Base-by-base conservation (phyloP, 2,888 invertebrate species). In the Allolobophora icterica region DNA sequence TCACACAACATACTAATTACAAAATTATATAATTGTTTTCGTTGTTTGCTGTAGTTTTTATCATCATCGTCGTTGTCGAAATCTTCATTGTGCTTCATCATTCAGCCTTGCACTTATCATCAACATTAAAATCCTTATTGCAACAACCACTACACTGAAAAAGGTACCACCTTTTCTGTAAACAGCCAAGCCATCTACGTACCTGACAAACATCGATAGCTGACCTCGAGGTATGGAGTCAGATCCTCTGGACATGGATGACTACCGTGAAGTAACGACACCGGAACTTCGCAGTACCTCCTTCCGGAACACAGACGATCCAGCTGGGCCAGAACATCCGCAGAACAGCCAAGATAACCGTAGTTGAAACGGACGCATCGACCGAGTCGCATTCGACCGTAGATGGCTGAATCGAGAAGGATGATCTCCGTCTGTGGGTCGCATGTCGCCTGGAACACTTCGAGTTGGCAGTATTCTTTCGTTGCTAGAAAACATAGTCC, bases 201-300 rank as follows among this genome's bases (percentile, higher is more conserved):
- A 92, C 92, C 92, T 90, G 91, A 90, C 34, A 89, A 90, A 90
- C 92, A 92, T 35, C 90, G 84, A 52, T 90, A 92, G 38, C 90
- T 90, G 84, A 91, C 92, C 83, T 92, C 90, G 52, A 92, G 91
- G 87, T 92, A 92, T 33, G 92, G 90, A 52, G 92, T 92, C 90
- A 92, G 91, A 90, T 92, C 92, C 40, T 89, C 90, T 30, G 92
- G 92, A 89, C 92, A 92, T 71, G 92, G 90, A 21, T 91, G 90
- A 35, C 58, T 89, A 58, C 87, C 89, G 89, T 91, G 90, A 19
- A 92, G 91, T 30, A 42, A 71, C 34, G 91, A 90, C 45, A 91
- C 91, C 5, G 89, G 71, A 45, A 91, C 91, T 24, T 91, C 91
- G 84, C 92, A 92, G 71, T 24, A 84, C 38, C 71, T 91, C 30